Base-by-base conservation (phyloP, 2,797 vertebrate species). In the Cirrhinus molitorella region DNA sequence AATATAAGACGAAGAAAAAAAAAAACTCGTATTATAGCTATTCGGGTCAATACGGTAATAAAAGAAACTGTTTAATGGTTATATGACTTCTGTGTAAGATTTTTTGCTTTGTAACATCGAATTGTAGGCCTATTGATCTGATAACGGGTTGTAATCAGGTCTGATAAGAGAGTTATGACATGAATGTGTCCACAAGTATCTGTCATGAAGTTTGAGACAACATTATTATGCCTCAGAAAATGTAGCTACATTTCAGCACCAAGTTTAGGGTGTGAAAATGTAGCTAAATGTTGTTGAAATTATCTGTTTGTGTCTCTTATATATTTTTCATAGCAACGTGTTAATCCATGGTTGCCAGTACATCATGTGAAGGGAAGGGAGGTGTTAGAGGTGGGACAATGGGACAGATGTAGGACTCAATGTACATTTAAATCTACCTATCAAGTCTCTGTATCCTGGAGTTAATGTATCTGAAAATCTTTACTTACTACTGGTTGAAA, bases 341-440 rank as follows among this genome's bases (percentile, higher is more conserved):
- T 68, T 45, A 57, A 57, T 77, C 25, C 13, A 43, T 83, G 74
- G 49, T 25, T 71, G 3, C n/a, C 90, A 98, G 97, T 95, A 47
- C 88, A 83, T 86, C 91, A 81, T 0, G 91, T 72, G 13, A 89
- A 80, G 5, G 96, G 95, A 0, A 92, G 99, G 86, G 95, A 96
- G 12, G 93, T 94, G 34, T 28, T 98, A 90, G 93, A 96, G 25
- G 96, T 87, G 0, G 0, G 92, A 95, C 79, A 99, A 99, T 0
- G 98, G 98, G 86, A 98, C 97, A 0, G 86, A 95, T 12, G 89
- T 95, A 74, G 92, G 90, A 16, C 90, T 99, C 78, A 97, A 90
- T 99, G 98, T 92, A 97, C 95, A 81, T 99, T 99, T 78, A 94
- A 87, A 78, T 96, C 96, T 90, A 94, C 19, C 25, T 1, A 86